A percentile compares a stretch with the other conserved stretches of the same genome.
phyloP scores from a whole-genome alignment of 2,113 vertebrate genomes.

The Speoplatyrhinus poulsoni region DNA sequence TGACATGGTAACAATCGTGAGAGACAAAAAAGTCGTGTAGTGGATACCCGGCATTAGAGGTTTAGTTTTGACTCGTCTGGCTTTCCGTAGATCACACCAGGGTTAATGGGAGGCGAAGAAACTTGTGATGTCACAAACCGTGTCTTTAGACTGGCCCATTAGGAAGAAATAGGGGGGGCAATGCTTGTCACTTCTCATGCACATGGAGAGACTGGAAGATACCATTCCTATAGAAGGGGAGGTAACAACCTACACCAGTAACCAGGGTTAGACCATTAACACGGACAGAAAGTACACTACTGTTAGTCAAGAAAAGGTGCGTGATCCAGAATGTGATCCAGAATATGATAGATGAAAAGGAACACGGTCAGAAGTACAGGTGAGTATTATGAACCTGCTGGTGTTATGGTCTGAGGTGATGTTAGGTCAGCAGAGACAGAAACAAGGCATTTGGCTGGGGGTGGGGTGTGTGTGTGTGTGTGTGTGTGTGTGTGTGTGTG shows the following conservation, averaged over 20 bases:
- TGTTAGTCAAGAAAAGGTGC: constrained; percentile 63
- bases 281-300: constrained; percentile 81
- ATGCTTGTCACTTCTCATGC: constrained; percentile 99
- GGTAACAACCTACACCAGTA: constrained; percentile 99
- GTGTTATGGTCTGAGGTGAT: constrained; percentile 23
- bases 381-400: constrained; percentile 10
- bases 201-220: constrained; percentile 99
- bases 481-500: no score
- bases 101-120: constrained; percentile 82
- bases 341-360: no score
- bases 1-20: no score
- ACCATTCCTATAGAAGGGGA: constrained; percentile 99
- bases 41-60: no score
- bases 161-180: constrained; percentile 99
- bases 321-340: constrained; percentile 42
- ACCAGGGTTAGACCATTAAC: constrained; percentile 96
- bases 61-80: no score
- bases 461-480: constrained; percentile 41
- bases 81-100: constrained; percentile 48
- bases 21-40: no score
- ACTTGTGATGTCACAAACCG: constrained; percentile 97
- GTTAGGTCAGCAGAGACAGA: constrained; percentile 18
- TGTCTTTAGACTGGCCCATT: constrained; percentile 99
- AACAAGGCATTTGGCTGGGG: constrained; percentile 16
- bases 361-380: constrained; percentile 32